Evolutionary conservation across 2,113 vertebrate species (phyloP).

Genomic region (Sprattus sprattus): DNA sequence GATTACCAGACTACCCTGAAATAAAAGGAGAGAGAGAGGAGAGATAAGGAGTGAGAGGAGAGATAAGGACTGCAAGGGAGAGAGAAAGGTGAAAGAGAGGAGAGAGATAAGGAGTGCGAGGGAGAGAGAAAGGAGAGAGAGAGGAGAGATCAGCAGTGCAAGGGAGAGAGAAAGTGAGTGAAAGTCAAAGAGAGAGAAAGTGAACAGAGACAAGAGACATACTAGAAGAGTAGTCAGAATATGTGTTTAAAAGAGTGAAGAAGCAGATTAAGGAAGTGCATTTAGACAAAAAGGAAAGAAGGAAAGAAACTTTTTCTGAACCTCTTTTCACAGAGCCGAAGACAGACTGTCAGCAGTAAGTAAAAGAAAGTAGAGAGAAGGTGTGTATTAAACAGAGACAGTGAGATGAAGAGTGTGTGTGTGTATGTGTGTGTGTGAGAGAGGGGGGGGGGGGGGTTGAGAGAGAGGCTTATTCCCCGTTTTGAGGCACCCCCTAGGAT

Average conservation of each 20-base stretch:
- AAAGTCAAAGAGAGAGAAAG: background rate
- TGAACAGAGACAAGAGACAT: background rate
- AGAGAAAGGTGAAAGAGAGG: conserved; percentile 10
- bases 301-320: background rate
- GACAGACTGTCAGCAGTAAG: background rate
- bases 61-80: background rate
- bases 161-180: conserved; percentile 23
- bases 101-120: too few relatives aligned
- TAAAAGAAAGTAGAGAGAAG: background rate
- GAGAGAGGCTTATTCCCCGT: background rate
- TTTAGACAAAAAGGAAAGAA: background rate
- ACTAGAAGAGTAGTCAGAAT: background rate
- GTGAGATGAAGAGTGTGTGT: background rate
- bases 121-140: too few relatives aligned
- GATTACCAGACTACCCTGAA: background rate
- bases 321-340: background rate
- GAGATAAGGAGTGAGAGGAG: background rate
- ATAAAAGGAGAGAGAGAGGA: background rate
- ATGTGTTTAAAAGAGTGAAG: background rate
- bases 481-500: background rate
- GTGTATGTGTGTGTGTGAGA: background rate
- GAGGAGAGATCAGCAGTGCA: background rate
- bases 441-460: background rate
- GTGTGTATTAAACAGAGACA: background rate
- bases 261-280: background rate